Evolutionary conservation across 2,797 vertebrate genomes (phyloP).

Genomic region (Austrolebias charrua): DNA sequence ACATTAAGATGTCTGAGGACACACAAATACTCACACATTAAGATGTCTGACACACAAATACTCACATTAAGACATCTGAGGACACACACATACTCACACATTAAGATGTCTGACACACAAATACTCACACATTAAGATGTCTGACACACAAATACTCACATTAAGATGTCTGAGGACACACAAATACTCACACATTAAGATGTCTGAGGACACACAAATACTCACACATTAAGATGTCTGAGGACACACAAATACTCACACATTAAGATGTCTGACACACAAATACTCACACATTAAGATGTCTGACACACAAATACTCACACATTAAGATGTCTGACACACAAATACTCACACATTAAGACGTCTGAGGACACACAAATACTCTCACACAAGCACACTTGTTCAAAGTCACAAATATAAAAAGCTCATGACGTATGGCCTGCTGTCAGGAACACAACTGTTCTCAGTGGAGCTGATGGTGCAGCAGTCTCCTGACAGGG

Average conservation of each 20-base stretch:
- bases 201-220: constrained; percentile 15
- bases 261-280: constrained; percentile 25
- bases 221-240: constrained; percentile 21
- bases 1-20: constrained; percentile 23
- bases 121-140: constrained; percentile 23
- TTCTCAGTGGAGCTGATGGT: constrained; percentile 1
- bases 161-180: constrained; percentile 26
- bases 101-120: constrained; percentile 24
- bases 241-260: constrained; percentile 18
- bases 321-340: constrained; percentile 24
- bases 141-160: constrained; percentile 16
- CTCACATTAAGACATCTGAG: constrained; percentile 19
- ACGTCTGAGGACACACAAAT: constrained; percentile 15
- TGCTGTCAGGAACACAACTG: constrained; percentile 14
- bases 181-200: constrained; percentile 27
- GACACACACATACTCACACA: constrained; percentile 20
- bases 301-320: constrained; percentile 13
- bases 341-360: constrained; percentile 27
- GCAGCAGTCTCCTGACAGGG: constrained; percentile 11
- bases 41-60: constrained; percentile 18
- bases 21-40: constrained; percentile 24
- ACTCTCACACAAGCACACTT: not conserved
- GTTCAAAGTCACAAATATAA: constrained; percentile 21
- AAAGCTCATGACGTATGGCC: constrained; percentile 5
- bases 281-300: constrained; percentile 26